Conservation (phyloP, 2,888 invertebrate species). For the Papilio elwesi region DNA sequence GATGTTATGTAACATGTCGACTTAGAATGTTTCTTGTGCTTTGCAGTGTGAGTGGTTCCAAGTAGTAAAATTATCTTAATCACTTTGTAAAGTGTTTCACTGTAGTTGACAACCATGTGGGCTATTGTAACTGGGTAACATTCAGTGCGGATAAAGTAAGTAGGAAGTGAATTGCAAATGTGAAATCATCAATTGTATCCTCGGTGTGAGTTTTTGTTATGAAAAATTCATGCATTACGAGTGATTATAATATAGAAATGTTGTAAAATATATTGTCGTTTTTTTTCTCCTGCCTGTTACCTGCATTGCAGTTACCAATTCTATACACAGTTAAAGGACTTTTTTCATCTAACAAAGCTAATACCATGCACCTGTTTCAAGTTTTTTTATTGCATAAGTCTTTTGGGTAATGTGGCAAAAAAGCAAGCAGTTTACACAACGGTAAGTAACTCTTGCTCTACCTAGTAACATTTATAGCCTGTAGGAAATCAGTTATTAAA, state of each 20-base stretch:
- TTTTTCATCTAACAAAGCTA: conserved; percentile 17
- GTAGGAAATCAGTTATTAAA: too few species aligned
- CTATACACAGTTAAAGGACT: neutral
- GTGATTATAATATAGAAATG: conserved; percentile 72
- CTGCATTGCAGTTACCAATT: conserved; percentile 40
- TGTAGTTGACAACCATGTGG: conserved; percentile 54
- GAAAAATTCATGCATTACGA: conserved; percentile 73
- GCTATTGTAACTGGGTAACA: conserved; percentile 52
- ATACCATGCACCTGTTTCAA: conserved; percentile 1
- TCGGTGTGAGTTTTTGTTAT: conserved; percentile 71
- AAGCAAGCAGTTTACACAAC: too few species aligned
- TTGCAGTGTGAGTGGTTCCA: conserved; percentile 58
- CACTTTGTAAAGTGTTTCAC: conserved; percentile 57
- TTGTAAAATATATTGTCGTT: conserved; percentile 56
- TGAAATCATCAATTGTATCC: conserved; percentile 48
- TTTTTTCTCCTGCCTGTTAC: conserved; percentile 52
- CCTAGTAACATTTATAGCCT: too few species aligned
- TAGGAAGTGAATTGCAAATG: conserved; percentile 39
- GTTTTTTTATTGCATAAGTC: neutral
- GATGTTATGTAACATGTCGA: conserved; percentile 72
- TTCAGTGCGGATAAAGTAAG: conserved; percentile 42
- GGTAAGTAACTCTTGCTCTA: too few species aligned
- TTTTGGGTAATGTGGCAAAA: neutral
- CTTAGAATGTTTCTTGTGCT: conserved; percentile 59
- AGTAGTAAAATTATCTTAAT: conserved; percentile 56